A percentile compares a stretch with the other conserved stretches of the same genome.
Conservation (phyloP, 1,140 invertebrate species). For the Spodoptera litura region DNA sequence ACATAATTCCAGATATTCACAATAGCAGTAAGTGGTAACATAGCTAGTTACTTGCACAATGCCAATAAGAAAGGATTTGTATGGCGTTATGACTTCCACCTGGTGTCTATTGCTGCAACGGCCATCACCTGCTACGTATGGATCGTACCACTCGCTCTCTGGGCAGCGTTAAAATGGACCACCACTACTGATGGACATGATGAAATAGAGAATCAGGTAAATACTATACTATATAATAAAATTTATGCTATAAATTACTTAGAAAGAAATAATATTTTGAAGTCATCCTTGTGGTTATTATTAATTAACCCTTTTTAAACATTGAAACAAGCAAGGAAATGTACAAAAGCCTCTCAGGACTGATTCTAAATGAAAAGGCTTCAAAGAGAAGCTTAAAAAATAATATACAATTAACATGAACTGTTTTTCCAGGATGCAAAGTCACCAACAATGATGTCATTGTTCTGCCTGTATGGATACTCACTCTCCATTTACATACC, state of each 20-base stretch:
- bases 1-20: slow-evolving; percentile 89
- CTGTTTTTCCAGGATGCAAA: slow-evolving; percentile 86
- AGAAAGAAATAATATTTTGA: too few species aligned
- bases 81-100: slow-evolving; percentile 97
- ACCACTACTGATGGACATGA: slow-evolving; percentile 86
- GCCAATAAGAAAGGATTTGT: slow-evolving; percentile 86
- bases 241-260: too few species aligned
- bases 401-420: not conserved
- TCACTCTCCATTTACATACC: slow-evolving; percentile 97
- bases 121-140: slow-evolving; percentile 96
- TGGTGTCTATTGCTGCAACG: slow-evolving; percentile 96
- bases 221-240: not conserved
- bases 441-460: slow-evolving; percentile 90
- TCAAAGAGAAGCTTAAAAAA: too few species aligned
- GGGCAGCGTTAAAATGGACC: slow-evolving; percentile 95
- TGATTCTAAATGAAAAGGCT: too few species aligned
- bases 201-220: slow-evolving; percentile 76
- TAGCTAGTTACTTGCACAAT: slow-evolving; percentile 95
- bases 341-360: too few species aligned
- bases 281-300: too few species aligned
- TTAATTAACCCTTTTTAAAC: too few species aligned
- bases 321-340: too few species aligned
- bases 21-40: slow-evolving; percentile 97
- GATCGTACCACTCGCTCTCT: slow-evolving; percentile 93
- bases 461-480: slow-evolving; percentile 98